Evolutionary conservation across 2,888 invertebrate species (phyloP), one percentile per base, ranked within the genome.

Genomic region (Diloba caeruleocephala): DNA sequence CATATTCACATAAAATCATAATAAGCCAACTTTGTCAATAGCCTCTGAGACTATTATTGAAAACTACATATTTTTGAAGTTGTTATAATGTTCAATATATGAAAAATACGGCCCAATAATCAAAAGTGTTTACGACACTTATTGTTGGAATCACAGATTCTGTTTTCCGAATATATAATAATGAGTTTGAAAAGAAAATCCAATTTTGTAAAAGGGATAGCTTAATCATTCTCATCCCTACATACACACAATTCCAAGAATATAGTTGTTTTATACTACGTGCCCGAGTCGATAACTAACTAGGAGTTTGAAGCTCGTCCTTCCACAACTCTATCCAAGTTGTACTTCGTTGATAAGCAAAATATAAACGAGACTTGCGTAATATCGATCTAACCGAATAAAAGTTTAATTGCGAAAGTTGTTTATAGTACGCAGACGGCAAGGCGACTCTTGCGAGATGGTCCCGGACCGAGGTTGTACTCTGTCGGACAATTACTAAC

Each of bases 341-440:
- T 71, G 72, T 68, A 74, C 65, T 71, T 65, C 61, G 67, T 78
- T 79, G 80, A 84, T 85, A 84, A 81, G 79, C 81, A 84, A 84
- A 84, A 84, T 85, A 87, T 84, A 85, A 76, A 75, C 68, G 50
- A 66, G 68, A 77, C 69, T 80, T 75, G 70, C 77, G 84, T 78
- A 82, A 85, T 86, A 85, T 85, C 83, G 88, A 88, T 85, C 76
- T 83, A n/a, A 62, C 70, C 78, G 79, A 85, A 89, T 90, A 89
- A 89, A 90, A 91, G 87, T 92, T 90, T 90, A 90, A 92, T 90
- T 91, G 90, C 84, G 60, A 89, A 92, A 90, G 87, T 91, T 90
- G 84, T 86, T 86, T 88, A 85, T 82, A 87, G 83, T 84, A 79
- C 79, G 81, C 84, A 87, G 86, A 87, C 85, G 82, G 76, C 76